Evolutionary conservation across 2,113 vertebrate genomes (phyloP).

Genomic region (Boulengeromyrus knoepffleri): DNA sequence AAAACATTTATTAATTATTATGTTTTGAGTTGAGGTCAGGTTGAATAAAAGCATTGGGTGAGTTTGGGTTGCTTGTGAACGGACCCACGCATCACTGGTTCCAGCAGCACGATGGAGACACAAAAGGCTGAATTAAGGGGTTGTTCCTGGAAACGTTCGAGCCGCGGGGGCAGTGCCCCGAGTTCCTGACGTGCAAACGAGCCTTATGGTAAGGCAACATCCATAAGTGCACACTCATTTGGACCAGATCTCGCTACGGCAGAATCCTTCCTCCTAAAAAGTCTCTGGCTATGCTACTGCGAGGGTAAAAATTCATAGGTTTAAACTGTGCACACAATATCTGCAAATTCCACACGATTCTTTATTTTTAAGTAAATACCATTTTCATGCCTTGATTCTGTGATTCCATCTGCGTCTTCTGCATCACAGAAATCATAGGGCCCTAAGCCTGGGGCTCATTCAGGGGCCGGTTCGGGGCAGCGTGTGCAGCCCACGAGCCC

Average conservation of each 20-base stretch:
- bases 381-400: too few relatives aligned
- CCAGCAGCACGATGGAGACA: too few relatives aligned
- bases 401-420: too few relatives aligned
- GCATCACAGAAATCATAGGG: neutral
- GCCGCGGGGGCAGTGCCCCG: too few relatives aligned
- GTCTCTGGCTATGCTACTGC: neutral
- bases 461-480: neutral
- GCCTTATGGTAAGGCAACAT: neutral
- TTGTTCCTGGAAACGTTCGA: too few relatives aligned
- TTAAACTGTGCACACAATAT: too few relatives aligned
- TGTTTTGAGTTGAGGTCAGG: neutral
- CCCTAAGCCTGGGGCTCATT: neutral
- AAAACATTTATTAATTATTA: neutral
- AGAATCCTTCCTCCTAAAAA: neutral
- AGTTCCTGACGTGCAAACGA: too few relatives aligned
- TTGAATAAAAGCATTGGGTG: neutral
- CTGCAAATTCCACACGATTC: too few relatives aligned
- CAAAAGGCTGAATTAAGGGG: too few relatives aligned
- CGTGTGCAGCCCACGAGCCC: neutral
- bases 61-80: neutral
- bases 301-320: neutral
- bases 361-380: too few relatives aligned
- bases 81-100: neutral
- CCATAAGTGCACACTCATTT: neutral
- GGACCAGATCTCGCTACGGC: neutral